Conservation (phyloP, 2,888 invertebrate genomes). For the Tenthredo scrophulariae region DNA sequence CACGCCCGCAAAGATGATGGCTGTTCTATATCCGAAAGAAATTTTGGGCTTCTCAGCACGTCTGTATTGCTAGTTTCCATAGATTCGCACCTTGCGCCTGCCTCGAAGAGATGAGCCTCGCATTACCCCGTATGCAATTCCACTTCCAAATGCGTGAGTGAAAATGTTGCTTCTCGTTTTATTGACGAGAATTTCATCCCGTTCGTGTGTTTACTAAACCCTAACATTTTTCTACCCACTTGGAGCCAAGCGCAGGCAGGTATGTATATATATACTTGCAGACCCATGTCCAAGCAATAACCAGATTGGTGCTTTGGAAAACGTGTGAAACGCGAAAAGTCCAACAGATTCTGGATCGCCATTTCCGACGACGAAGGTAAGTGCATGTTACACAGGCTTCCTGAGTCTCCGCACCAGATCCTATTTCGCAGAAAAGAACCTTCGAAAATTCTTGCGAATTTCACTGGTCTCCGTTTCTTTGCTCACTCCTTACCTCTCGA, state of each 20-base stretch:
- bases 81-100: background rate
- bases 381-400: conserved; percentile 12
- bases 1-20: background rate
- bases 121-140: background rate
- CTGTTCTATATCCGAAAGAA: background rate
- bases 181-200: background rate
- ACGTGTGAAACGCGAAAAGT: background rate
- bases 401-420: background rate
- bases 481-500: background rate
- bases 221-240: background rate
- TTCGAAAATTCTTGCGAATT: conserved; percentile 28
- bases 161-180: conserved; percentile 18
- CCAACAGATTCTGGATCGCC: background rate
- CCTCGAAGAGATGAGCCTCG: background rate
- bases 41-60: background rate
- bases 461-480: background rate
- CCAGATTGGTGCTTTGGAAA: conserved; percentile 9
- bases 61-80: background rate
- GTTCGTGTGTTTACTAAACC: background rate
- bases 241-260: background rate
- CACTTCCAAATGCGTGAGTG: background rate
- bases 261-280: background rate
- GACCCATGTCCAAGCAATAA: background rate
- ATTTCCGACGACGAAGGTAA: background rate
- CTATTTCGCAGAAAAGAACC: background rate